Conservation (phyloP, 2,888 invertebrate species). For the Syrista parreyssii region DNA sequence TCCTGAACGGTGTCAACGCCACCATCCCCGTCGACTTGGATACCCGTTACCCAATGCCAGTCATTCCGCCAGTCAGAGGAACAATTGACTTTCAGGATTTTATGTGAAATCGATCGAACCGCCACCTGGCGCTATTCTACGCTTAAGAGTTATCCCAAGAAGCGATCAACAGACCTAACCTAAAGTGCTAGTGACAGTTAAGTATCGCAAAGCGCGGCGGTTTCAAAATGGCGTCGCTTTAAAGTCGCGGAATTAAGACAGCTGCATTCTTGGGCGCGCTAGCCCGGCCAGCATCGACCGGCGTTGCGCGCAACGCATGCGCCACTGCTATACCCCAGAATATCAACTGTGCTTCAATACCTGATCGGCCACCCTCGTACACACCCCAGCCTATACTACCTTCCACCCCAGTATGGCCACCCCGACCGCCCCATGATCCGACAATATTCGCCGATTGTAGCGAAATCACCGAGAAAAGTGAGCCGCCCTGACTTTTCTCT, state of each 20-base stretch:
- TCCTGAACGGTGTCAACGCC: not conserved
- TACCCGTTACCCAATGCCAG: not conserved
- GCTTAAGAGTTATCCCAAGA: not conserved
- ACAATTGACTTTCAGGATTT: conserved; percentile 1
- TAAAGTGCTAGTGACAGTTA: not conserved
- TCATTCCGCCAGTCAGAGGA: not conserved
- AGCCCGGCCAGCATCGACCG: conserved; percentile 65
- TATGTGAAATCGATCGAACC: not conserved
- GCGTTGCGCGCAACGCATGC: conserved; percentile 49
- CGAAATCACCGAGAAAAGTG: conserved; percentile 33
- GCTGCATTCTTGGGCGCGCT: conserved; percentile 48
- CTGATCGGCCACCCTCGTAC: conserved; percentile 44
- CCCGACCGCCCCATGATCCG: conserved; percentile 32
- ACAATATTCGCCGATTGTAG: conserved; percentile 41
- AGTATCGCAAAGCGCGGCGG: not conserved
- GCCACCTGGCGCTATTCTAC: not conserved
- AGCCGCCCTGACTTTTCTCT: conserved; percentile 15
- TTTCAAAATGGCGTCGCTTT: conserved; percentile 54
- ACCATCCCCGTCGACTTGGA: not conserved
- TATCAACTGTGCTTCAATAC: conserved; percentile 57
- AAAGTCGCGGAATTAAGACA: conserved; percentile 46
- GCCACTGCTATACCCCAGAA: conserved; percentile 52
- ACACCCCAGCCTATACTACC: conserved; percentile 25
- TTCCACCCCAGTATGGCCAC: conserved; percentile 26
- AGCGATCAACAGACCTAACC: not conserved